Evolutionary conservation across 2,888 invertebrate species (phyloP).

Genomic region (Holacanthella duospinosa): DNA sequence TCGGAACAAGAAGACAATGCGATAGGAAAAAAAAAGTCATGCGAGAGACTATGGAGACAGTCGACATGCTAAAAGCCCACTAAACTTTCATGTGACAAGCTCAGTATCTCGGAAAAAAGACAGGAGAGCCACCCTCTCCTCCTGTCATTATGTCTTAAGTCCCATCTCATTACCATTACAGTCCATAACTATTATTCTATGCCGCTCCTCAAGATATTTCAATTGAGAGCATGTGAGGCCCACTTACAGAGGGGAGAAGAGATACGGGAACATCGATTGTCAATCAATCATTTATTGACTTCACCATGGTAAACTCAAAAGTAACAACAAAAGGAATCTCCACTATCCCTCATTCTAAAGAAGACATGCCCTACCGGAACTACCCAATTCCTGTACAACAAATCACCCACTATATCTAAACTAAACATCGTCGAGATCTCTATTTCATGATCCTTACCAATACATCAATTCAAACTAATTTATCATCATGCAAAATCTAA

Average conservation of each 20-base stretch:
- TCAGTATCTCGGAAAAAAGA: not conserved
- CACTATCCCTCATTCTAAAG: not conserved
- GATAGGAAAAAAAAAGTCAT: not conserved
- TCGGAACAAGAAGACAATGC: not conserved
- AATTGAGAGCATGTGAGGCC: not conserved
- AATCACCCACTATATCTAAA: slow-evolving; percentile 4
- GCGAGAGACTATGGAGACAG: slow-evolving; percentile 9
- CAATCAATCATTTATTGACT: slow-evolving; percentile 38
- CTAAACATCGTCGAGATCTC: no score
- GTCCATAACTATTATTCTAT: not conserved
- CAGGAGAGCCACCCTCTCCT: slow-evolving; percentile 2
- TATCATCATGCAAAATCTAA: no score
- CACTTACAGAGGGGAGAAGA: not conserved
- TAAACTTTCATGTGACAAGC: slow-evolving; percentile 21
- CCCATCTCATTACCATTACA: slow-evolving; percentile 2
- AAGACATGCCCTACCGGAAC: not conserved
- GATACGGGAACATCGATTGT: slow-evolving; percentile 32
- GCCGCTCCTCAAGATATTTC: not conserved
- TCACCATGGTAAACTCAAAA: slow-evolving; percentile 34
- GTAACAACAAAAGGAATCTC: slow-evolving; percentile 28
- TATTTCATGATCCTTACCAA: no score
- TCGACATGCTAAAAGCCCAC: slow-evolving; percentile 19
- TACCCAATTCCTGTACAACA: not conserved
- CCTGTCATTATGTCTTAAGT: slow-evolving; percentile 2
- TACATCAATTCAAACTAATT: no score